phyloP scores from a whole-genome alignment of 1,140 invertebrate species.

The Ostrea edulis region DNA sequence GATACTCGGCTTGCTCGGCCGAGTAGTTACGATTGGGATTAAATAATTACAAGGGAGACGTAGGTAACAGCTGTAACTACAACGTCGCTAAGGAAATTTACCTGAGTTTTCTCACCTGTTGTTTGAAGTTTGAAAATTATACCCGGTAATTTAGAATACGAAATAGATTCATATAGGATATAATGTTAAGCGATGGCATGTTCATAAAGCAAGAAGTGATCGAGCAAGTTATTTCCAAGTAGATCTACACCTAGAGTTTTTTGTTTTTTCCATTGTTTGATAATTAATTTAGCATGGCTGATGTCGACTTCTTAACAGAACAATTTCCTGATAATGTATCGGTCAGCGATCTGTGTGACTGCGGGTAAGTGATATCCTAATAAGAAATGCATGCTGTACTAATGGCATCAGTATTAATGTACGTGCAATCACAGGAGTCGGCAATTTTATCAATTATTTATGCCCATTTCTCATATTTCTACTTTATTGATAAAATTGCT shows the following conservation, averaged over 20 bases:
- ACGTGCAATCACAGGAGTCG: too few species aligned
- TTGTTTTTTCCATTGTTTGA: neutral
- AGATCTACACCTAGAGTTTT: neutral
- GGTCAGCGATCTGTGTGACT: constrained; percentile 71
- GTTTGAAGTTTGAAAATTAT: neutral
- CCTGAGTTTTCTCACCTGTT: constrained; percentile 20
- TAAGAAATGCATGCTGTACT: neutral
- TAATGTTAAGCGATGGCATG: neutral
- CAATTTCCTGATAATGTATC: constrained; percentile 70
- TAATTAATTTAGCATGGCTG: constrained; percentile 10
- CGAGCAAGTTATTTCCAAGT: neutral
- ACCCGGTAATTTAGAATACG: neutral
- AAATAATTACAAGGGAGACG: constrained; percentile 45
- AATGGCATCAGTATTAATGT: too few species aligned
- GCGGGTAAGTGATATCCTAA: constrained; percentile 66
- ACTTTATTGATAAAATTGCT: too few species aligned
- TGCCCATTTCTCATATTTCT: too few species aligned
- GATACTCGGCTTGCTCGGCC: too few species aligned
- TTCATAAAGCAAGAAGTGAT: neutral
- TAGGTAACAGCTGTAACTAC: constrained; percentile 65
- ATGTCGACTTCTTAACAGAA: constrained; percentile 61
- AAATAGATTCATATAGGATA: neutral
- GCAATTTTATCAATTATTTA: too few species aligned
- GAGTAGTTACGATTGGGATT: too few species aligned
- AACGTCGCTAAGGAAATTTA: constrained; percentile 58